phyloP scores from a whole-genome alignment of 2,888 invertebrate species.

The Hydrotaea diabolus region DNA sequence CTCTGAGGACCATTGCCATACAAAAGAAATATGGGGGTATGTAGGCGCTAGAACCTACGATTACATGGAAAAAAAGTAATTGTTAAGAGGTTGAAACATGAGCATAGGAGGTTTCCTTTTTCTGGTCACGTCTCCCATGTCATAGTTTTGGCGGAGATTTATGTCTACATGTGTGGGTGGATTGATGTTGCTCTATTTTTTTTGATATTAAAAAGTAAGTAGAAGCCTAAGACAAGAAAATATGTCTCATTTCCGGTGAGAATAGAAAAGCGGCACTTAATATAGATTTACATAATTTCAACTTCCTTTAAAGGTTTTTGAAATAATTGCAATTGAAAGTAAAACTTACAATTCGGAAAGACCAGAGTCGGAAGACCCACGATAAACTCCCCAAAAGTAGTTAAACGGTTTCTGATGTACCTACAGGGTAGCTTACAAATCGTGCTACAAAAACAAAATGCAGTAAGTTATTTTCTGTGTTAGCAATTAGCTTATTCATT shows the following conservation, averaged over 20 bases:
- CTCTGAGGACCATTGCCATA: slow-evolving; percentile 45
- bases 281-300: no score
- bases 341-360: no score
- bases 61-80: background rate
- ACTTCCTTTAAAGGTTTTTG: no score
- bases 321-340: no score
- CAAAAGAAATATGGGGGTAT: background rate
- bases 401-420: no score
- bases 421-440: no score
- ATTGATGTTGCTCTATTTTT: background rate
- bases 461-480: no score
- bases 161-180: background rate
- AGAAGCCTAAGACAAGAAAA: background rate
- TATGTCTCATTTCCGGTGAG: background rate
- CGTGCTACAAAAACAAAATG: no score
- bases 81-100: background rate
- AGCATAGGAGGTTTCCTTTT: background rate
- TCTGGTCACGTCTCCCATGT: background rate
- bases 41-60: background rate
- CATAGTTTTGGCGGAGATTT: background rate
- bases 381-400: no score
- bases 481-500: no score
- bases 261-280: background rate
- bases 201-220: background rate
- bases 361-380: no score